These are phyloP conservation scores for Ectemnius lituratus DNA, from an alignment of 2,888 invertebrate genomes.

Conservation along the genomic window DNA sequence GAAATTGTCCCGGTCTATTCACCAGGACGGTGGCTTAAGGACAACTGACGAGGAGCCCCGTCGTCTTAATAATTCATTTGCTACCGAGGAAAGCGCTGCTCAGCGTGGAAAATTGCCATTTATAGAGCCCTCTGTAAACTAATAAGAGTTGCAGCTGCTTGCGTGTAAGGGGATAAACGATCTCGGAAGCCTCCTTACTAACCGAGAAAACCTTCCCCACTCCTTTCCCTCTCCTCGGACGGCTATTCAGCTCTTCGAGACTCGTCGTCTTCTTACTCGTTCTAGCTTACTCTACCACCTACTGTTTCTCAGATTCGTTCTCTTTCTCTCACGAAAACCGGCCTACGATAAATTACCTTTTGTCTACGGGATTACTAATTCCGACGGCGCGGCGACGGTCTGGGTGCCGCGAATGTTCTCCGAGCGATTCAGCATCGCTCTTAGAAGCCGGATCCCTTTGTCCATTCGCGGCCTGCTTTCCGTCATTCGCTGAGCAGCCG, in stretches of 20 bases:
- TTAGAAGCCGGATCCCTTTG: conserved; percentile 40
- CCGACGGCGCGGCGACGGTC: conserved; percentile 6
- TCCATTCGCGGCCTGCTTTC: conserved; percentile 34
- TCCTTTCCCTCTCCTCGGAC: neutral
- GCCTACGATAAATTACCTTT: conserved; percentile 56
- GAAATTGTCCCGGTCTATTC: no score
- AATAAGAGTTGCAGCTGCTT: conserved; percentile 39
- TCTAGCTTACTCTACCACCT: no score
- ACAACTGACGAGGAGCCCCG: conserved; percentile 5
- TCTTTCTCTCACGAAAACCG: conserved; percentile 7
- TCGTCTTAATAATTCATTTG: conserved; percentile 27
- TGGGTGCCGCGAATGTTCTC: conserved; percentile 28
- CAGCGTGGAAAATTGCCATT: conserved; percentile 26
- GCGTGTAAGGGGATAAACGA: conserved; percentile 35
- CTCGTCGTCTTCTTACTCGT: neutral
- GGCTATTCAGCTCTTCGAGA: conserved; percentile 5
- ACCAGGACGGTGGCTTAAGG: no score
- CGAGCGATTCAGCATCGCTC: conserved; percentile 30
- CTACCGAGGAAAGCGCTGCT: conserved; percentile 7
- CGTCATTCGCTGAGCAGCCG: conserved; percentile 33
- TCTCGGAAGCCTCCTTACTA: conserved; percentile 10
- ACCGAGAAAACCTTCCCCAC: conserved; percentile 1
- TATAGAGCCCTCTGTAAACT: conserved; percentile 35
- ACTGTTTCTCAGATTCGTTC: no score
- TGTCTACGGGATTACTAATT: conserved; percentile 57